A percentile compares a stretch with the other conserved stretches of the same genome.
phyloP scores from a whole-genome alignment of 1,140 invertebrate species.

The Rhopalosiphum padi region DNA sequence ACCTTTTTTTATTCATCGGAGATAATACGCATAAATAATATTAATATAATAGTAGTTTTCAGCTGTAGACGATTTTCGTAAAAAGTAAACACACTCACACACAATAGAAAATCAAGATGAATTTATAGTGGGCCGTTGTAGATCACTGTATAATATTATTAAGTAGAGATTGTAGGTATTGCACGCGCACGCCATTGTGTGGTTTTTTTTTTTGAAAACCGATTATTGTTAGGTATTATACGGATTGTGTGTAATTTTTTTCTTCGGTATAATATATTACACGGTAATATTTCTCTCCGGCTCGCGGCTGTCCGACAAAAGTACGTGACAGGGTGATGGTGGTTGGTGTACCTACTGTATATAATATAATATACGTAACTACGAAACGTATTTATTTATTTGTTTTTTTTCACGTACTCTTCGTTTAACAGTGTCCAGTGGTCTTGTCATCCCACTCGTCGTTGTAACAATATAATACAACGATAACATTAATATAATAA shows the following conservation, averaged over 20 bases:
- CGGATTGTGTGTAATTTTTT: not conserved
- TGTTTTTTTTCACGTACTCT: not conserved
- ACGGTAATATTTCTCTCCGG: not conserved
- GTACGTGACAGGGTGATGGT: not conserved
- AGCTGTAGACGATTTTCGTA: not conserved
- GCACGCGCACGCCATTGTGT: not conserved
- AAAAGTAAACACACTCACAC: not conserved
- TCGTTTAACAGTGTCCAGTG: not conserved
- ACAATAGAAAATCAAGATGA: constrained; percentile 17
- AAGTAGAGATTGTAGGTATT: not conserved
- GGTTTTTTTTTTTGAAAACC: not conserved
- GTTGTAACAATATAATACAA: not conserved
- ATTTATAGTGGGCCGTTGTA: not conserved
- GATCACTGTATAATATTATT: not conserved
- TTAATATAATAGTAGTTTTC: not conserved
- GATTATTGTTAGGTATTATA: constrained; percentile 8
- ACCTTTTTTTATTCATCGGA: not conserved
- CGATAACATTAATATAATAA: not conserved
- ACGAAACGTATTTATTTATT: not conserved
- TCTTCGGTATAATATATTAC: constrained; percentile 8
- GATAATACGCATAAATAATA: not conserved
- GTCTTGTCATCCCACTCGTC: not conserved
- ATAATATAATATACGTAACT: too few species aligned
- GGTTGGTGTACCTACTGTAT: not conserved
- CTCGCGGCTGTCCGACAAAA: not conserved